phyloP scores from a whole-genome alignment of 64 coral and sea anemone genomes.

The Pocillopora damicornis region DNA sequence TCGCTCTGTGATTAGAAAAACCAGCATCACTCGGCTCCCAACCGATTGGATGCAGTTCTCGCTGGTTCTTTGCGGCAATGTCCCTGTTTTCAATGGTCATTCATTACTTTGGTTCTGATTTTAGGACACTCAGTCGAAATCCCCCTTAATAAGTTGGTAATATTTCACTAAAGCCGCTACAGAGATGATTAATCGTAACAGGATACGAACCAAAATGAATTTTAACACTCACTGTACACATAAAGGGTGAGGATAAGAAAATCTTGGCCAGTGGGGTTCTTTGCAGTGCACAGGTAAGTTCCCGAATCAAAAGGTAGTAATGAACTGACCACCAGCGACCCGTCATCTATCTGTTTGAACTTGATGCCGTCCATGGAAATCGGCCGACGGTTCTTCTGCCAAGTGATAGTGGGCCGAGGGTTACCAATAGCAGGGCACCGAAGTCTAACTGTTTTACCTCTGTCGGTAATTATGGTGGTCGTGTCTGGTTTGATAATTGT shows the following conservation, averaged over 20 bases:
- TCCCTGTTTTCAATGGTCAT: no score
- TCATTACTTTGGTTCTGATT: no score
- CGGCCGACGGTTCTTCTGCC: slow-evolving; percentile 43
- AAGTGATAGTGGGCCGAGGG: slow-evolving; percentile 55
- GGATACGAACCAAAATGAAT: no score
- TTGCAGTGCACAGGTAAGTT: slow-evolving; percentile 58
- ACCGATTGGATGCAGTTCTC: no score
- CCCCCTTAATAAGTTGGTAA: no score
- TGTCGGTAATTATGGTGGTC: slow-evolving; percentile 48
- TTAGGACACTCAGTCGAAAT: no score
- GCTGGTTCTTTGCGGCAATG: no score
- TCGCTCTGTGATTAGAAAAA: no score
- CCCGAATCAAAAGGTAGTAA: slow-evolving; percentile 39
- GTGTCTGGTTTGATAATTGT: slow-evolving; percentile 41
- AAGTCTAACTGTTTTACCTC: slow-evolving; percentile 32
- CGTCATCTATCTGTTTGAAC: slow-evolving; percentile 32
- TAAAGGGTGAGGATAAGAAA: slow-evolving; percentile 35
- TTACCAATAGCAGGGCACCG: slow-evolving; percentile 53
- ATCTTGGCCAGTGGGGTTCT: slow-evolving; percentile 50
- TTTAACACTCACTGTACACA: slow-evolving; percentile 22
- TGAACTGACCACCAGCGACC: slow-evolving; percentile 46
- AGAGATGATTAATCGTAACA: no score
- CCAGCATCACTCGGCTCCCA: no score
- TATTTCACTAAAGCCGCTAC: no score
- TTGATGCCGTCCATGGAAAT: slow-evolving; percentile 18